Evolutionary conservation across 2,888 invertebrate species (phyloP), one percentile per base, ranked within the genome.

Genomic region (Anorthoa munda): DNA sequence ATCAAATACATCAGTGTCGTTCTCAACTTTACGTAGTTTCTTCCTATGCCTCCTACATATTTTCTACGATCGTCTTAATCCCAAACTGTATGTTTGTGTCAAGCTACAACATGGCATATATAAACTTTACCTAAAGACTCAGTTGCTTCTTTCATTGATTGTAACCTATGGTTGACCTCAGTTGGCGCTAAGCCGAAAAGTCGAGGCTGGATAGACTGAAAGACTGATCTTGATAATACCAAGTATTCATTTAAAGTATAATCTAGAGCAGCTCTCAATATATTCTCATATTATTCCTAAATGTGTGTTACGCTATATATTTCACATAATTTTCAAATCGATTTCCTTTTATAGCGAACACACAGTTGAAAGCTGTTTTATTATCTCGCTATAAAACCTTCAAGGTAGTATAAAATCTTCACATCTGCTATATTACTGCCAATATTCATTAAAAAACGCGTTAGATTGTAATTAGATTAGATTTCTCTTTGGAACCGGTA

Each of bases 381-480:
- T 68, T 75, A 79, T 81, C 21, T 31, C 12, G 39, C 51, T 39
- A 61, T 79, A 65, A 78, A 80, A 56, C 56, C 79, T 77, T 56
- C 26, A 15, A 60, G 17, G 26, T 66, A 45, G 9, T 53, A 77
- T 81, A 60, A 81, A 64, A 48, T 67, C 65, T 69, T 69, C 76
- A 60, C 75, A 81, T 79, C 81, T 75, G 74, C 26, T 3, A 21
- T 61, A 66, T 53, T 55, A 74, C 50, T 55, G 31, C 15, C 55
- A 45, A 65, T 61, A 17, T 81, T 61, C 55, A 81, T 81, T 69
- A 81, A 81, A 79, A 81, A 79, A 51, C 61, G 65, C 60, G n/a
- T 48, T 65, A 56, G 39, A 56, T 65, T 48, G 18, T 65, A 51
- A 78, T 74, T 60, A 48, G 39, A 31, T 74, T 69, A n/a, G 46